Base-by-base conservation (phyloP, 2,797 vertebrate genomes). In the Paedocypris micromegethes region DNA sequence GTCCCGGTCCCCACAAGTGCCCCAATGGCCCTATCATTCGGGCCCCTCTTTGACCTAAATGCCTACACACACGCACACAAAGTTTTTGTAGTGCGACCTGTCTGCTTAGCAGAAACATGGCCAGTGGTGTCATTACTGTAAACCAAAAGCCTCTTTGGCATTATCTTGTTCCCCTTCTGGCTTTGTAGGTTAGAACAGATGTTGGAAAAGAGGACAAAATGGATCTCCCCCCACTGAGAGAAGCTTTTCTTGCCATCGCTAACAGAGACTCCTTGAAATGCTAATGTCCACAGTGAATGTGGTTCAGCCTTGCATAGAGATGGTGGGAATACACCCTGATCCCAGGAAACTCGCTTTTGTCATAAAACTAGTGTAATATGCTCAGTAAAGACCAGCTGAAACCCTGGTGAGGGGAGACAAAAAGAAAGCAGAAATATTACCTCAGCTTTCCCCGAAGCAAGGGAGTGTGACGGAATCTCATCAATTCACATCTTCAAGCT, bases 241-340 rank as follows among this genome's bases (percentile, higher is more conserved):
- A 87, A 91, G 90, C 92, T 92, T 93, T 92, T 93, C 91, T 92
- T 91, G 88, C 90, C 87, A 81, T 88, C 81, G 77, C 90, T 93
- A 90, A 90, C 90, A 90, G 90, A 90, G 88, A 86, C 86, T 90
- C 91, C 93, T 95, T 95, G 94, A 95, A 94, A 95, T 94, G 94
- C 93, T 93, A 97, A 94, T 95, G 88, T 82, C 79, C 83, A 68
- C 86, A 87, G 90, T 90, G 91, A 90, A 89, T 90, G 88, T 91
- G 90, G 91, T 86, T 80, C 82, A 76, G 90, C 92, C 89, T 89
- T 86, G 75, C 78, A 90, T 90, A 91, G 89, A 89, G 90, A 93
- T 86, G 90, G 90, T 93, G 92, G 89, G 88, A 92, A 92, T 86
- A 82, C 83, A 86, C 88, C 79, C 82, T 82, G 84, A 91, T 90